Percentiles rank a stretch among this genome's conserved stretches.
These are phyloP conservation scores for Phodopus roborovskii DNA, from an alignment of 2,113 vertebrate species.

Conservation along the genomic window DNA sequence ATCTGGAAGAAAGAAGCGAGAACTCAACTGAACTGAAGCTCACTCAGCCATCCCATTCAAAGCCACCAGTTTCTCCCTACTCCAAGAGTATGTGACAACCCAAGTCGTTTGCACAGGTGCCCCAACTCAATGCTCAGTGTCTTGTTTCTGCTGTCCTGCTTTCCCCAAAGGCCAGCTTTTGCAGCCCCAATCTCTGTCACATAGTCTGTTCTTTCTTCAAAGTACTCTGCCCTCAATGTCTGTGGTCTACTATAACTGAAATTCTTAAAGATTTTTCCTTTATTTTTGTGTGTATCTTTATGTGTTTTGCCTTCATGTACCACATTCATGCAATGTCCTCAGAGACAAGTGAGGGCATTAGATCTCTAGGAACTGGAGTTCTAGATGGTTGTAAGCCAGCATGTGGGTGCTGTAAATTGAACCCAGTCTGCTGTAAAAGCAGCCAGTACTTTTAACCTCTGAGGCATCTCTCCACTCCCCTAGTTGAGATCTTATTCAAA, in stretches of 20 bases:
- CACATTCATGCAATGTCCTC: background rate
- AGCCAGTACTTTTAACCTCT: background rate
- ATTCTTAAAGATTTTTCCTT: background rate
- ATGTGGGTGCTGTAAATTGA: background rate
- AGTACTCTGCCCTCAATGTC: background rate
- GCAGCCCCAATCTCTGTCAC: background rate
- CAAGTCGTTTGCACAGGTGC: background rate
- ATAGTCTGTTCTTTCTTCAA: background rate
- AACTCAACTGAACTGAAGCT: rapidly evolving
- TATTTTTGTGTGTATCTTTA: background rate
- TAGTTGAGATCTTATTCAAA: background rate
- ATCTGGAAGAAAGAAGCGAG: constrained; percentile 85
- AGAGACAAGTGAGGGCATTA: background rate
- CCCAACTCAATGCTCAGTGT: background rate
- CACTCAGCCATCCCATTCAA: too few relatives aligned
- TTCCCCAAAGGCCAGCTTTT: background rate
- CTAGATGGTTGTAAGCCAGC: background rate
- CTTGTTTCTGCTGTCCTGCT: background rate
- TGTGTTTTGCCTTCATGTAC: background rate
- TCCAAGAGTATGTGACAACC: too few relatives aligned
- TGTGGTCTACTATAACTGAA: background rate
- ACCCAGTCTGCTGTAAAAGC: background rate
- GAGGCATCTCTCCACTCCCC: background rate
- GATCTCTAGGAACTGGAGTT: background rate
- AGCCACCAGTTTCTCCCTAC: background rate